Evolutionary conservation across 2,888 invertebrate species (phyloP).

Genomic region (Phaedon cochleariae): DNA sequence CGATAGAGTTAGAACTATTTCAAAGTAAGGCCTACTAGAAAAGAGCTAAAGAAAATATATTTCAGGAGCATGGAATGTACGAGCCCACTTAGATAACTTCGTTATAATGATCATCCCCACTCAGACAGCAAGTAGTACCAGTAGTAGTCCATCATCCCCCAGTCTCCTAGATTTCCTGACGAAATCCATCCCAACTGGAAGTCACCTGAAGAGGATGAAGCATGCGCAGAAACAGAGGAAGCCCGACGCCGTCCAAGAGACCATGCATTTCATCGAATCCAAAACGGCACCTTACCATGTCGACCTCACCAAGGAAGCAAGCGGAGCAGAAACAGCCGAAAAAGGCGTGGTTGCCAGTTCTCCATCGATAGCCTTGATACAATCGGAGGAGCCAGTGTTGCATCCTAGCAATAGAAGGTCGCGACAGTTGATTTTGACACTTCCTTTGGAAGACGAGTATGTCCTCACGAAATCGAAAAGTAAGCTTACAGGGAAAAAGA

Average conservation of each 20-base stretch:
- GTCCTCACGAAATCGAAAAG: constrained; percentile 41
- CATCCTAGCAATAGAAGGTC: constrained; percentile 3
- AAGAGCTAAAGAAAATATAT: too few relatives aligned
- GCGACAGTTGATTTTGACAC: constrained; percentile 50
- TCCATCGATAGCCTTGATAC: constrained; percentile 48
- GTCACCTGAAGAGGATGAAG: constrained; percentile 33
- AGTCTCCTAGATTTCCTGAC: constrained; percentile 54
- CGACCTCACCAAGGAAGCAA: constrained; percentile 64
- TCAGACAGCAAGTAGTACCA: constrained; percentile 25
- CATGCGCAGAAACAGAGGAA: constrained; percentile 37
- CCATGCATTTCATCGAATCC: constrained; percentile 72
- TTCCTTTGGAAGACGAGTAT: constrained; percentile 50
- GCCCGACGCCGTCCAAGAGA: constrained; percentile 43
- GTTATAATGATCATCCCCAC: constrained; percentile 68
- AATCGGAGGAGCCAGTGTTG: constrained; percentile 26
- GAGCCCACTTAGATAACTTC: constrained; percentile 79
- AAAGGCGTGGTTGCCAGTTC: constrained; percentile 52
- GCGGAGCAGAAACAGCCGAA: constrained; percentile 39
- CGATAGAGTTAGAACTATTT: too few relatives aligned
- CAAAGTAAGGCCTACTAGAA: too few relatives aligned
- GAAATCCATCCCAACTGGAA: constrained; percentile 48
- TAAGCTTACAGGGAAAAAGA: constrained; percentile 47
- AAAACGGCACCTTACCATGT: constrained; percentile 73
- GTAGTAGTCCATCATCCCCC: constrained; percentile 25
- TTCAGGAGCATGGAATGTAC: constrained; percentile 66